Evolutionary conservation across 2,888 invertebrate genomes (phyloP), one percentile per base, ranked within the genome.

Genomic region (Griposia aprilina): DNA sequence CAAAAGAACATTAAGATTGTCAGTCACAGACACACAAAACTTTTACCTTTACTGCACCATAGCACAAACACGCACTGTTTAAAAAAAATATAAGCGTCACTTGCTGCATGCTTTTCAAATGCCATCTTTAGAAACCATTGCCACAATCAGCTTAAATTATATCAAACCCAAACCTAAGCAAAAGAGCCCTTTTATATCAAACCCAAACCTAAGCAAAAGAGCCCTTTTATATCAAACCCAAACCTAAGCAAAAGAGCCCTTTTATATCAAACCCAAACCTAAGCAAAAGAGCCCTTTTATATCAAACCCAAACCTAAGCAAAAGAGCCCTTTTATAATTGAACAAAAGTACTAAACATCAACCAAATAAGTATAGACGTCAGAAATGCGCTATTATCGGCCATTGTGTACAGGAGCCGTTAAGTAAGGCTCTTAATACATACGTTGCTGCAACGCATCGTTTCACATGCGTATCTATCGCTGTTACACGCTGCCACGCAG

Each of bases 381-480:
- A 79, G 72, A 75, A 80, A 87, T 87, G 84, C 52, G 72, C 71
- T 71, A 72, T 5, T 26, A 11, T 52, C 66, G 75, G 66, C 74
- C 76, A 76, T 80, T 73, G 76, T 85, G 76, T 84, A 80, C 76
- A 74, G 63, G 74, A 77, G 77, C 60, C 65, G 13, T 26, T 82
- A 82, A 36, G 13, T 72, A 50, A 70, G 7, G 60, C 30, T 72
- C 30, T 62, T 13, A 67, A 13, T 10, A 63, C 13, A 10, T 75
- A 72, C 66, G 52, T 84, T 80, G 59, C 96, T 99, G 75, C 99
- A 99, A 0, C 97, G 97, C 86, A 97, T 99, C 81, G 98, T 99
- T 4, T 98, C 98, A 1, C 98, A 98, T 92, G 98, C 98, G 78
- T 84, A 74, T 94, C 95, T 96, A 99, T 85, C 84, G 85, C 85